Evolutionary conservation across 1,140 invertebrate species (phyloP).

Genomic region (Cataglyphis hispanica): DNA sequence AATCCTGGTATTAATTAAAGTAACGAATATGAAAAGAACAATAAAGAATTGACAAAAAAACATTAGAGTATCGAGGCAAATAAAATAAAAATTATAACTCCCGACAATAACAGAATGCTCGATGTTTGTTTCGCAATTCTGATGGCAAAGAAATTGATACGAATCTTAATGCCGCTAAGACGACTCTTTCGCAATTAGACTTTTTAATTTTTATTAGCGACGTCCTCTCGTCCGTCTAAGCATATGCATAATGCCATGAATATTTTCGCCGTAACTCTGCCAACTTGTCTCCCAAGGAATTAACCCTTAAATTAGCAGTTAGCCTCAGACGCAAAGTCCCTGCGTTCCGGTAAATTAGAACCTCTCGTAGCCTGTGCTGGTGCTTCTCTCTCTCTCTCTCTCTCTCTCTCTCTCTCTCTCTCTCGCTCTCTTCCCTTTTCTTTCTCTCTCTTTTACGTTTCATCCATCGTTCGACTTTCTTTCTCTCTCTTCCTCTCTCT

Average conservation of each 20-base stretch:
- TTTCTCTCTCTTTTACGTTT: conserved; percentile 46
- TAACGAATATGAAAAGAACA: not conserved
- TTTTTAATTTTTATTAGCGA: conserved; percentile 87
- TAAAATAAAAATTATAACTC: conserved; percentile 14
- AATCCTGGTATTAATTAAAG: not conserved
- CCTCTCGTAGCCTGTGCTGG: conserved; percentile 74
- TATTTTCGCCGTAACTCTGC: conserved; percentile 87
- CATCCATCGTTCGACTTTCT: conserved; percentile 52
- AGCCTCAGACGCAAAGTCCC: conserved; percentile 85
- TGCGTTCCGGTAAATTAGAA: conserved; percentile 85
- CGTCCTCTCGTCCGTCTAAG: conserved; percentile 81
- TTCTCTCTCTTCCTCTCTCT: conserved; percentile 14
- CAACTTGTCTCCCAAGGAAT: conserved; percentile 87
- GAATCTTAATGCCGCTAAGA: conserved; percentile 69
- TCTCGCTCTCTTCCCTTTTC: not conserved
- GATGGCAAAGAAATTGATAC: conserved; percentile 67
- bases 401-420: conserved; percentile 6
- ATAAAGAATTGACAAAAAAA: too few relatives aligned
- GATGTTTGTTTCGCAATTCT: not conserved
- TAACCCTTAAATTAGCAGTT: conserved; percentile 87
- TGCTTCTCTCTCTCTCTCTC: conserved; percentile 41
- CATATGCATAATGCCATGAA: conserved; percentile 87
- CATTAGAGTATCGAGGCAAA: not conserved
- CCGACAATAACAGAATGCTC: conserved; percentile 20
- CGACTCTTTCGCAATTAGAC: conserved; percentile 85